Percentiles rank a stretch among this genome's conserved stretches.
These are phyloP conservation scores for Ferdinandea cuprea DNA, from an alignment of 2,888 invertebrate genomes.

Conservation along the genomic window DNA sequence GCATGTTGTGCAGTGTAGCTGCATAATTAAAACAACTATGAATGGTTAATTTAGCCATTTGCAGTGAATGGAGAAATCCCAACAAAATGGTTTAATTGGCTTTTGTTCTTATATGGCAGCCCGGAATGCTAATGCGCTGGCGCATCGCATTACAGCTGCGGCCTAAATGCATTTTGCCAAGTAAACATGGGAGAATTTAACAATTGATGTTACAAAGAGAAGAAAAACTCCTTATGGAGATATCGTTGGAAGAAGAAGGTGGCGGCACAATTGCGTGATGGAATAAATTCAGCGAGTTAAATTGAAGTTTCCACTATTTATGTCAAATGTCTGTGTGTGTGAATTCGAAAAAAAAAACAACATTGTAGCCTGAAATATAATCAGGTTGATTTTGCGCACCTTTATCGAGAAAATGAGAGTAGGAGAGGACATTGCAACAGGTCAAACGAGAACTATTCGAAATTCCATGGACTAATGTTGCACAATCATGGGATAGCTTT, in stretches of 20 bases:
- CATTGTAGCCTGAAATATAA: too few relatives aligned
- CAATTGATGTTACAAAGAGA: neutral
- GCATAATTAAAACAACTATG: conserved; percentile 40
- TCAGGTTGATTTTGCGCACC: too few relatives aligned
- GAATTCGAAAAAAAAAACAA: too few relatives aligned
- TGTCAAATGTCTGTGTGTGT: too few relatives aligned
- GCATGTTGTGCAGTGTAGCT: conserved; percentile 26
- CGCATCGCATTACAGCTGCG: conserved; percentile 11
- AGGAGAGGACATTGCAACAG: too few relatives aligned
- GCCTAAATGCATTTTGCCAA: conserved; percentile 47
- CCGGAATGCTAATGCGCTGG: conserved; percentile 21
- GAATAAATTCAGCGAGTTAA: too few relatives aligned
- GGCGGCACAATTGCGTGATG: too few relatives aligned
- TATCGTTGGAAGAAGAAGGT: neutral
- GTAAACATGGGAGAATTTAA: conserved; percentile 24
- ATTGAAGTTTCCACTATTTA: too few relatives aligned
- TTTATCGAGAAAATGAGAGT: too few relatives aligned
- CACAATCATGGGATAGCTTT: too few relatives aligned
- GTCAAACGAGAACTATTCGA: too few relatives aligned
- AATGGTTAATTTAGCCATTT: conserved; percentile 37
- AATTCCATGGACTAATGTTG: too few relatives aligned
- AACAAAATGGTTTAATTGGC: conserved; percentile 65
- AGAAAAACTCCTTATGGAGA: neutral
- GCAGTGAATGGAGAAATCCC: conserved; percentile 51
- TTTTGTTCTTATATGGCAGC: conserved; percentile 44